Percentiles rank a stretch among this genome's conserved stretches.
Evolutionary conservation across 2,797 vertebrate species (phyloP).

Genomic region (Danionella dracula): DNA sequence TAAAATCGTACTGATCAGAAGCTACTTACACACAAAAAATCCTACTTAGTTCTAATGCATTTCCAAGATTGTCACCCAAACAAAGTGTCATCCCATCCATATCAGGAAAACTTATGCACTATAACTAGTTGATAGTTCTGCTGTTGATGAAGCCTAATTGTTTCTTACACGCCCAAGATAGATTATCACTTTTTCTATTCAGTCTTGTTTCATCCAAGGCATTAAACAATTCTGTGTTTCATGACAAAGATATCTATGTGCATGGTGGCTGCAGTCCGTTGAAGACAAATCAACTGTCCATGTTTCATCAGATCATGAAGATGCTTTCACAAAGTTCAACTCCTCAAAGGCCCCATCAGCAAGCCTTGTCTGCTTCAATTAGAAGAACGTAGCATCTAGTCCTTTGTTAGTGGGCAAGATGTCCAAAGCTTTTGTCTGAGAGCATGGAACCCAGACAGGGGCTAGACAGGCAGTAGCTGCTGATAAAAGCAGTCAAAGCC

Average conservation of each 20-base stretch:
- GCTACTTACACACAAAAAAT: no score
- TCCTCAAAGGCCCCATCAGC: slow-evolving; percentile 73
- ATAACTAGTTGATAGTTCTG: no score
- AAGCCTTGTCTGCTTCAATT: slow-evolving; percentile 70
- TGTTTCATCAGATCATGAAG: slow-evolving; percentile 62
- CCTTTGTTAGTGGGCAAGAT: slow-evolving; percentile 71
- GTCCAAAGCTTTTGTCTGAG: slow-evolving; percentile 72
- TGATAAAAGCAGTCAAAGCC: slow-evolving; percentile 71
- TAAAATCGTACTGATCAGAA: no score
- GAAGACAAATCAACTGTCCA: slow-evolving; percentile 59
- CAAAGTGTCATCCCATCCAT: no score
- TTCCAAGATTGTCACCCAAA: no score
- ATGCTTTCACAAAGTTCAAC: slow-evolving; percentile 64
- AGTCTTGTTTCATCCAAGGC: neutral
- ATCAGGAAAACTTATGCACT: no score
- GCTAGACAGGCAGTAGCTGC: slow-evolving; percentile 72
- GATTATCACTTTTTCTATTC: neutral
- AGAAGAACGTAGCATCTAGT: slow-evolving; percentile 51
- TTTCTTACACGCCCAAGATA: no score
- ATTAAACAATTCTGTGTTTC: neutral
- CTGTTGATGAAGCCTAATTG: no score
- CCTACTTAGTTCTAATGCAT: no score
- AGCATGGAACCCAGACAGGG: slow-evolving; percentile 68
- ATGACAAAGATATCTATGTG: neutral
- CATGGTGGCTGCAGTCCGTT: slow-evolving; percentile 43